phyloP scores from a whole-genome alignment of 1,140 invertebrate species.

The Aphidius gifuensis region DNA sequence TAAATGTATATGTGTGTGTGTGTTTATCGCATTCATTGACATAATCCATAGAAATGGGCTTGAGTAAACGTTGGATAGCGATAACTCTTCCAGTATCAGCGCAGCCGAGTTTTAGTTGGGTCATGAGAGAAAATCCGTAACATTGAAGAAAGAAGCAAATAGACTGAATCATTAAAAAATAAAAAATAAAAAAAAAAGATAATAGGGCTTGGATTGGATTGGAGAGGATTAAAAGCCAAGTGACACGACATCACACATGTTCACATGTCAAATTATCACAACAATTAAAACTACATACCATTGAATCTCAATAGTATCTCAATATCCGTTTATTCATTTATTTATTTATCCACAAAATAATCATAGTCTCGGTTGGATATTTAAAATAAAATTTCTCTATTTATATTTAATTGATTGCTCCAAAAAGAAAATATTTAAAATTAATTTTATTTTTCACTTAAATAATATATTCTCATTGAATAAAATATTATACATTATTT shows the following conservation, averaged over 20 bases:
- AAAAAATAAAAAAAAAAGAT: constrained; percentile 1
- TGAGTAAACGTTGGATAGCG: constrained; percentile 7
- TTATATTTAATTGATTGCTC: no score
- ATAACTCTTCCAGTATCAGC: constrained; percentile 24
- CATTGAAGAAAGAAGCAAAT: neutral
- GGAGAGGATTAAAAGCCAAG: constrained; percentile 27
- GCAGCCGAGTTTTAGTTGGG: neutral
- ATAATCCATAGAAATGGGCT: constrained; percentile 12
- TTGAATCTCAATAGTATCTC: constrained; percentile 15
- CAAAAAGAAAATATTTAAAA: no score
- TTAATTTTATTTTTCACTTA: no score
- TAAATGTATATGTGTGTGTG: no score
- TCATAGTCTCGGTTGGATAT: no score
- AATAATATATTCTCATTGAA: no score
- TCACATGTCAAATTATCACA: constrained; percentile 25
- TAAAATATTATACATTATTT: no score
- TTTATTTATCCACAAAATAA: no score
- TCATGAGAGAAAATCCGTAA: neutral
- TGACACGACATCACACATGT: constrained; percentile 26
- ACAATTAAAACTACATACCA: constrained; percentile 24
- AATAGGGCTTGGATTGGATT: constrained; percentile 8
- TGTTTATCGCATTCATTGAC: neutral
- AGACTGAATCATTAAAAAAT: constrained; percentile 1
- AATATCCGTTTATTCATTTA: no score
- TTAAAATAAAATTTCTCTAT: no score